Evolutionary conservation across 2,888 invertebrate species (phyloP).

Genomic region (Hanleya hanleyi): DNA sequence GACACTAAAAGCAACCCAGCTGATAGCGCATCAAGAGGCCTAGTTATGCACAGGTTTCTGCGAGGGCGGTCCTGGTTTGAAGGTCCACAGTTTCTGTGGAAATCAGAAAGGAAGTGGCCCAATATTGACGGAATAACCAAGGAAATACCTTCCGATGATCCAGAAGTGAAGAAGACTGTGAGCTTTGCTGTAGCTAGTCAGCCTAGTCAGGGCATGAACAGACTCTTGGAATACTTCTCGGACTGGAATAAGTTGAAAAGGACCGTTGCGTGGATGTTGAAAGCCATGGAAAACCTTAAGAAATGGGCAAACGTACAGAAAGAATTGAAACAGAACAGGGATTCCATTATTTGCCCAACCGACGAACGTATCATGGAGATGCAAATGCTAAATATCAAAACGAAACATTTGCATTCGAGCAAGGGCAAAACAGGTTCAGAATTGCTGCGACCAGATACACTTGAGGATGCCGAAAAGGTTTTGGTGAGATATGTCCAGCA

Average conservation of each 20-base stretch:
- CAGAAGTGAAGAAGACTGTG: background rate
- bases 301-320: background rate
- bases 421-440: background rate
- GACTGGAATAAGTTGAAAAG: background rate
- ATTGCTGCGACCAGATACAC: background rate
- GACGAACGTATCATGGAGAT: no score
- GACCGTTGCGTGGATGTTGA: background rate
- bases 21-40: constrained; percentile 23
- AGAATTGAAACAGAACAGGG: background rate
- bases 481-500: background rate
- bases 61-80: constrained; percentile 12
- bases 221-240: background rate
- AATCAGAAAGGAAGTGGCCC: no score
- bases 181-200: no score
- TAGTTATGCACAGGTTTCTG: background rate
- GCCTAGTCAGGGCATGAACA: no score
- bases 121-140: background rate
- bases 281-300: background rate
- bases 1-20: constrained; percentile 18
- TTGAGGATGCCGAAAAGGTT: background rate
- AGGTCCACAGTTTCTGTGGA: constrained; percentile 25
- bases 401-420: no score
- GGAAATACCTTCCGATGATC: no score
- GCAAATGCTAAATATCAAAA: no score
- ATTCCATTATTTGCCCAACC: background rate